These are phyloP conservation scores for Scyliorhinus canicula DNA, from an alignment of 2,797 vertebrate species.

Conservation along the genomic window DNA sequence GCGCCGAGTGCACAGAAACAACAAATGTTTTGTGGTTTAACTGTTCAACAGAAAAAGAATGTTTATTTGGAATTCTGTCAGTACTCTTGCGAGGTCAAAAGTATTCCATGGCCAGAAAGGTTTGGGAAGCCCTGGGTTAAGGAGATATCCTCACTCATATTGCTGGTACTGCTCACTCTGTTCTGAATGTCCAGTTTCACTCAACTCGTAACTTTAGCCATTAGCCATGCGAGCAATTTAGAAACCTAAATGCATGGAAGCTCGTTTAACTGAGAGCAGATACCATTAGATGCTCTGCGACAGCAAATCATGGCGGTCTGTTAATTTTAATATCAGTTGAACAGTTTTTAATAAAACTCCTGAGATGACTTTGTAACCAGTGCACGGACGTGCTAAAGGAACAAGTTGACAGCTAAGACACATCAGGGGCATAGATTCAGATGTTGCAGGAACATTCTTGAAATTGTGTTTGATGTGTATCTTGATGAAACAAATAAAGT, in stretches of 20 bases:
- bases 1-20: too few relatives aligned
- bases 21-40: too few relatives aligned
- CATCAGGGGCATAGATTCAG: background rate
- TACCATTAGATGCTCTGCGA: background rate
- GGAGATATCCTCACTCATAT: background rate
- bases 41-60: too few relatives aligned
- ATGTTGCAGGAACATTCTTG: background rate
- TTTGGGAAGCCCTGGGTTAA: too few relatives aligned
- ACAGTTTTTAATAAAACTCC: background rate
- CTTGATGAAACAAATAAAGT: background rate
- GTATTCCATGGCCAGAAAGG: too few relatives aligned
- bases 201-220: background rate
- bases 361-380: background rate
- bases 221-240: background rate
- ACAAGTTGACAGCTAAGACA: background rate
- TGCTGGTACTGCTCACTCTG: too few relatives aligned
- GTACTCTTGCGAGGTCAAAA: too few relatives aligned
- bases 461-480: background rate
- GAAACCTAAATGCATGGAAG: background rate
- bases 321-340: background rate
- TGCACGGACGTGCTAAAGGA: background rate
- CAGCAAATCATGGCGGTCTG: background rate
- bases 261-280: background rate
- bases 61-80: too few relatives aligned
- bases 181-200: background rate